Conservation (phyloP, 2,888 invertebrate species). For the Amphipyra berbera region DNA sequence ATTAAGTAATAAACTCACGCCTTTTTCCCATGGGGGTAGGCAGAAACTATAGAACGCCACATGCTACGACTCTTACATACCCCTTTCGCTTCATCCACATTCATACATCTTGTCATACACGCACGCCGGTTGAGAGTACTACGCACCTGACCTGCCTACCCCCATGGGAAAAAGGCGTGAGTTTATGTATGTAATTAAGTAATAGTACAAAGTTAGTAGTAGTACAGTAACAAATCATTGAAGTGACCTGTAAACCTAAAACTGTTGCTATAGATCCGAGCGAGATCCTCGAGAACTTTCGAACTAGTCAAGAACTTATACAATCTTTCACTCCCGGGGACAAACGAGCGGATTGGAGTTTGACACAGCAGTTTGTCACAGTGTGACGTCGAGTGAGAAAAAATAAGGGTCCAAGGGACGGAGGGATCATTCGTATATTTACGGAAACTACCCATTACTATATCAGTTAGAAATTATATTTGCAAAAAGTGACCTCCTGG, state of each 20-base stretch:
- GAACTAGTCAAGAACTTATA: slow-evolving; percentile 19
- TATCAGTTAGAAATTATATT: not conserved
- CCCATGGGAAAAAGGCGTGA: too few species aligned
- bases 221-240: not conserved
- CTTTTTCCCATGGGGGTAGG: too few species aligned
- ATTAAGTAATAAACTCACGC: too few species aligned
- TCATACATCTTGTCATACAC: too few species aligned
- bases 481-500: not conserved
- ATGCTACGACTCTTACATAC: too few species aligned
- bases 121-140: too few species aligned
- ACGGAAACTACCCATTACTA: not conserved
- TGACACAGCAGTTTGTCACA: slow-evolving; percentile 35
- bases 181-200: too few species aligned
- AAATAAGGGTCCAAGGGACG: slow-evolving; percentile 25
- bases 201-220: too few species aligned
- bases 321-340: slow-evolving; percentile 38
- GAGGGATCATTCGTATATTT: slow-evolving; percentile 12
- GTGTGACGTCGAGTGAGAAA: slow-evolving; percentile 32
- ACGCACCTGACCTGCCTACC: too few species aligned
- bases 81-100: too few species aligned
- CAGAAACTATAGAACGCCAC: too few species aligned
- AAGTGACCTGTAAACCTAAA: not conserved
- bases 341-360: slow-evolving; percentile 18
- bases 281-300: slow-evolving; percentile 3
- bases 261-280: not conserved